Conservation (phyloP, 2,888 invertebrate species). For the Beris chalybata region DNA sequence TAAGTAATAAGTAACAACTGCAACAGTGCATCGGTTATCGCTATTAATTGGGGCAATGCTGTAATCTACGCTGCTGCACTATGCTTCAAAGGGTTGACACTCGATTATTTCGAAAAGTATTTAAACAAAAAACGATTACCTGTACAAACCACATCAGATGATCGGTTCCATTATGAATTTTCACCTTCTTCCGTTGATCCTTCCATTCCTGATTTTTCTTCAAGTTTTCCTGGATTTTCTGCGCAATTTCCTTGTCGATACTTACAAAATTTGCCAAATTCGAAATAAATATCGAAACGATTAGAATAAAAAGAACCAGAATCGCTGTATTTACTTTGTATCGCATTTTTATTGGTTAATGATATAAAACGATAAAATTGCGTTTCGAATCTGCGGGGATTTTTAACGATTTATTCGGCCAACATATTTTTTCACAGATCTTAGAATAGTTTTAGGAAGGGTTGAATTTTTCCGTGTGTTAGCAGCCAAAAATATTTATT, state of each 20-base stretch:
- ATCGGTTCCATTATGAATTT: constrained; percentile 60
- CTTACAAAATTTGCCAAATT: constrained; percentile 70
- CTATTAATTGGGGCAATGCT: too few relatives aligned
- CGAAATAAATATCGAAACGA: constrained; percentile 69
- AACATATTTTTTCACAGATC: too few relatives aligned
- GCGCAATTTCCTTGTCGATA: constrained; percentile 57
- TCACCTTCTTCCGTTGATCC: constrained; percentile 53
- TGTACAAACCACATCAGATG: constrained; percentile 78
- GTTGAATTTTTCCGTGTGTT: not conserved
- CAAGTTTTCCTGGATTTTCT: constrained; percentile 56
- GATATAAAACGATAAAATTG: too few relatives aligned
- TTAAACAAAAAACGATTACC: constrained; percentile 56
- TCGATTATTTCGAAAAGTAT: too few relatives aligned
- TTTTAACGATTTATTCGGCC: too few relatives aligned
- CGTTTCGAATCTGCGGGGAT: too few relatives aligned
- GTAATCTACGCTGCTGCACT: too few relatives aligned
- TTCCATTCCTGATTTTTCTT: constrained; percentile 45
- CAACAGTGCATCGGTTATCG: too few relatives aligned
- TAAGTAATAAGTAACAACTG: too few relatives aligned
- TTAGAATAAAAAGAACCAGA: constrained; percentile 63
- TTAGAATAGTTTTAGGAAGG: not conserved
- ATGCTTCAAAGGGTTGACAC: too few relatives aligned
- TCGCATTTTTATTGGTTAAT: constrained; percentile 59
- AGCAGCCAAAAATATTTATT: not conserved
- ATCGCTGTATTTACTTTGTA: constrained; percentile 65